phyloP scores from a whole-genome alignment of 2,797 vertebrate species.

The Cirrhinus molitorella region DNA sequence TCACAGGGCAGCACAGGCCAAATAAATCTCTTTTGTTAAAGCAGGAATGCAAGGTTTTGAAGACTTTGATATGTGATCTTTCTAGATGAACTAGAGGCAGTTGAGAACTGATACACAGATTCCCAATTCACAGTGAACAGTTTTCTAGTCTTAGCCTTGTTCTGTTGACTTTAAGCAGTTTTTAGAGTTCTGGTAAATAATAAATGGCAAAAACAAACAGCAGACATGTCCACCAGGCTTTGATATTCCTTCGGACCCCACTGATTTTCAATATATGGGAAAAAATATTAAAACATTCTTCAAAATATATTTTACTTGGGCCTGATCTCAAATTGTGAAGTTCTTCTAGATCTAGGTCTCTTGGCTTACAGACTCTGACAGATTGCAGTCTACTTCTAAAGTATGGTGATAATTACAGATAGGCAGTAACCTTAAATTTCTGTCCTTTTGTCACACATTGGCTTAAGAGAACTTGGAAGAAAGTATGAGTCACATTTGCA shows the following conservation, averaged over 20 bases:
- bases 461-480: neutral
- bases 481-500: neutral
- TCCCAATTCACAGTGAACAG: slow-evolving; percentile 1
- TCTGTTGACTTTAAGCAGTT: slow-evolving; percentile 29
- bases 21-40: slow-evolving; percentile 20
- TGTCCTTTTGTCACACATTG: neutral
- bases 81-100: slow-evolving; percentile 15
- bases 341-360: neutral
- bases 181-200: slow-evolving; percentile 8
- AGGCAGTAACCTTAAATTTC: neutral
- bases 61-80: slow-evolving; percentile 40
- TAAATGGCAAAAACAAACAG: neutral
- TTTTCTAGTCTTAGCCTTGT: slow-evolving; percentile 32
- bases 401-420: neutral
- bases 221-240: neutral
- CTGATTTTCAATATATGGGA: neutral
- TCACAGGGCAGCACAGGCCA: slow-evolving; percentile 15
- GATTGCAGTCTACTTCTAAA: slow-evolving; percentile 3
- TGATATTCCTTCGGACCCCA: neutral
- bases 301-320: neutral
- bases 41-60: slow-evolving; percentile 38
- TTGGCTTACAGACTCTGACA: neutral
- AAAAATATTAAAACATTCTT: neutral
- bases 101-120: neutral
- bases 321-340: neutral